These are phyloP conservation scores for Coptodon rendalli DNA, from an alignment of 2,113 vertebrate genomes.

Conservation along the genomic window DNA sequence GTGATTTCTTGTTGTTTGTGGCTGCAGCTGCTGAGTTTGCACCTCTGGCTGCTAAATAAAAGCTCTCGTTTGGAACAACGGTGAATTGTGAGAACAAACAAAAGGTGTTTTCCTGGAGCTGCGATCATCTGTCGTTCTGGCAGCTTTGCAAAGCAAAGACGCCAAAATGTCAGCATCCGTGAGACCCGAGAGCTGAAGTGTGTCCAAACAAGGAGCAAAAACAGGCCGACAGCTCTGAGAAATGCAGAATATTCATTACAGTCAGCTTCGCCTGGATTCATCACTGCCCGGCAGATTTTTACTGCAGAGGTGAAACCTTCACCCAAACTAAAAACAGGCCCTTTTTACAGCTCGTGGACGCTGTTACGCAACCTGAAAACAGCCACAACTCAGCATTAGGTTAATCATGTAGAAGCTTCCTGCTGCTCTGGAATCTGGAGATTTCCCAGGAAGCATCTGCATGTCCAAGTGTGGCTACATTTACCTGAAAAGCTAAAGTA, in stretches of 20 bases:
- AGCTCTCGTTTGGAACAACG: not conserved
- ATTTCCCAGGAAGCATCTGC: not conserved
- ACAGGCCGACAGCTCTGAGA: not conserved
- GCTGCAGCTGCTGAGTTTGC: not conserved
- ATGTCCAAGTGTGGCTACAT: not conserved
- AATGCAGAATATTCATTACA: not conserved
- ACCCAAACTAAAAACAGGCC: not conserved
- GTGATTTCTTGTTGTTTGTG: not conserved
- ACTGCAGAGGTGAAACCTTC: not conserved
- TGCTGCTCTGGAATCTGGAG: not conserved
- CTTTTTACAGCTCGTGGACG: not conserved
- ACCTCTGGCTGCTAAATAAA: not conserved
- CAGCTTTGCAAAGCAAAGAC: not conserved
- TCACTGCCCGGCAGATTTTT: not conserved
- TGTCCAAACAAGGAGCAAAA: not conserved
- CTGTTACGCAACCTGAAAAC: not conserved
- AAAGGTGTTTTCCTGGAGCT: not conserved
- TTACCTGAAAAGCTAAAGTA: not conserved
- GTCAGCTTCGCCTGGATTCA: not conserved
- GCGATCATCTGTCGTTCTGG: not conserved
- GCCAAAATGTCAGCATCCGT: not conserved
- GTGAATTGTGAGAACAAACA: not conserved
- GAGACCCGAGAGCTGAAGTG: not conserved
- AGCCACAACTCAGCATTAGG: not conserved
- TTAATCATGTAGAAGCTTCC: not conserved